phyloP scores from a whole-genome alignment of 2,888 invertebrate species.

The Plutella xylostella region DNA sequence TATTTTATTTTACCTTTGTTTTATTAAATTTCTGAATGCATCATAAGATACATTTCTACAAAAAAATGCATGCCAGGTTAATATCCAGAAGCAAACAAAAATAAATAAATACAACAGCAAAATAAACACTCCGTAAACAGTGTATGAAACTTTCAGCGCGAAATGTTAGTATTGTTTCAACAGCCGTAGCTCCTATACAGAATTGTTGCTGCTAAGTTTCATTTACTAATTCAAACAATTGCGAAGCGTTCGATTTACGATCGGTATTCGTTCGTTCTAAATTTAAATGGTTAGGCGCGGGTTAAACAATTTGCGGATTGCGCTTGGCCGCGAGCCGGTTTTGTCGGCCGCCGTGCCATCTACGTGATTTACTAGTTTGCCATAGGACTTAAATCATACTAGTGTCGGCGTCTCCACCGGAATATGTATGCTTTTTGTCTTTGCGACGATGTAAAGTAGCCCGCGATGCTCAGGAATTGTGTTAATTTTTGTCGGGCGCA shows the following conservation, averaged over 20 bases:
- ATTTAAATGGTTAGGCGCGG: slow-evolving; percentile 64
- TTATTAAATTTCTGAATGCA: no score
- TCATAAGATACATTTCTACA: no score
- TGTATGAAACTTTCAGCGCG: no score
- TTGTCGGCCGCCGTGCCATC: slow-evolving; percentile 52
- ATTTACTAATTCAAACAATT: slow-evolving; percentile 57
- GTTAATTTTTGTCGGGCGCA: background rate
- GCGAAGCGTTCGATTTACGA: slow-evolving; percentile 54
- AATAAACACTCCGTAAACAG: background rate
- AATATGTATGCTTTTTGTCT: slow-evolving; percentile 46
- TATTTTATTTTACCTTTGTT: background rate
- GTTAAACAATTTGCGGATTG: slow-evolving; percentile 66
- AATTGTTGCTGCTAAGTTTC: slow-evolving; percentile 40
- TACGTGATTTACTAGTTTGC: slow-evolving; percentile 57
- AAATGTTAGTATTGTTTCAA: no score
- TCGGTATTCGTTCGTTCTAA: slow-evolving; percentile 62
- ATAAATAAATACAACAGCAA: no score
- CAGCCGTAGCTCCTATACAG: background rate
- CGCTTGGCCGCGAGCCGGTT: slow-evolving; percentile 39
- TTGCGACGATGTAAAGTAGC: slow-evolving; percentile 35
- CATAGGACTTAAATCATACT: slow-evolving; percentile 55
- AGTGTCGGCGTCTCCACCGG: slow-evolving; percentile 43
- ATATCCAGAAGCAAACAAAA: no score
- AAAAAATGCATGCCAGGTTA: no score
- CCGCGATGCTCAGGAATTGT: slow-evolving; percentile 22